Base-by-base conservation (phyloP, 2,113 vertebrate genomes). In the Triplophysa tibetana region DNA sequence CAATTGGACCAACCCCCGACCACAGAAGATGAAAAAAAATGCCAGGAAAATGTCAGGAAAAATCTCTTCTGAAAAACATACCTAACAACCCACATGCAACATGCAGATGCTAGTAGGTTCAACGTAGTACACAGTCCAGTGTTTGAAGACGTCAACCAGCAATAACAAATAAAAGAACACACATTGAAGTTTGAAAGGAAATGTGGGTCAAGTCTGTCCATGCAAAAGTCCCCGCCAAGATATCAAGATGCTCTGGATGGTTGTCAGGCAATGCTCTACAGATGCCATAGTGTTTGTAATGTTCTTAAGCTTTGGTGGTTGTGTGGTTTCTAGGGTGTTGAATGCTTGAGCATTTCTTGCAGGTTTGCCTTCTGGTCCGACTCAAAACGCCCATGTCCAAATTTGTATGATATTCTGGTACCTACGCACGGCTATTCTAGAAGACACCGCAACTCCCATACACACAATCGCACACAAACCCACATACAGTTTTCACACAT, bases 1-100 rank as follows among this genome's bases (percentile, higher is more conserved):
- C 66, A 41, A 72, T 70, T 80, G 70, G 50, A 14, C 77, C 64
- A 80, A 64, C n/a, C 16, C 52, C 33, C 33, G 16, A 17, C 52
- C 52, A 56, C 52, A 56, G 52, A 56, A 8, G 48, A 50, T 50
- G 48, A 23, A 16, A 33, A 4, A 43, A 11, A 12, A 50, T 33
- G 12, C 7, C 2, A 50, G 33, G 41, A 17, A 16, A 38, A 61
- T 43, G 58, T 14, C 33, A 77, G 48, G 62, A 24, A 77, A n/a
- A 67, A 58, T 16, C 21, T 24, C 64, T 54, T 54, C 23, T 26
- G n/a, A 33, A 23, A 29, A 58, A 70, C 54, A 50, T 4, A 19
- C 8, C 4, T 21, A 56, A 61, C 41, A 63, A 8, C 60, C 33
- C 9, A 61, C 11, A 11, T 13, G 10, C 48, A 12, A 14, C 3